Percentiles rank a stretch among this genome's conserved stretches.
phyloP scores from a whole-genome alignment of 2,113 vertebrate genomes.

The Rana temporaria region DNA sequence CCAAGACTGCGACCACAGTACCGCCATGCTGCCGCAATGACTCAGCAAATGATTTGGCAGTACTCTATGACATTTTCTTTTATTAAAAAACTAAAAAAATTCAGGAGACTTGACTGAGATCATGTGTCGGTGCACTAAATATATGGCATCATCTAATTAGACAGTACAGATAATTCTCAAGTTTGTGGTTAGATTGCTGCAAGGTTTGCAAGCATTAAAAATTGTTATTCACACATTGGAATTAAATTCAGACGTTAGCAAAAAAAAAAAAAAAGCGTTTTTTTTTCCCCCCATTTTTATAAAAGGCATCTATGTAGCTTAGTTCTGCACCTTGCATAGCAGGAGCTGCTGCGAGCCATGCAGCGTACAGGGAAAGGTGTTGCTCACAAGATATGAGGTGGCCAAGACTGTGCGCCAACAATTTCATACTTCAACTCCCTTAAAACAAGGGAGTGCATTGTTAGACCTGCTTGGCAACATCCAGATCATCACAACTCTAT shows the following conservation, averaged over 20 bases:
- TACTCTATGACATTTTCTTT: too few species aligned
- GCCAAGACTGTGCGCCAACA: conserved; percentile 47
- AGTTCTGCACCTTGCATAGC: conserved; percentile 47
- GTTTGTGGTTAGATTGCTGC: conserved; percentile 55
- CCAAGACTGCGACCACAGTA: too few species aligned
- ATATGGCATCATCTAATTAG: conserved; percentile 61
- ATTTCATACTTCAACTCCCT: conserved; percentile 57
- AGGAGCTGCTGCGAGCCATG: conserved; percentile 55
- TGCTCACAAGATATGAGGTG: conserved; percentile 55
- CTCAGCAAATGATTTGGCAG: too few species aligned
- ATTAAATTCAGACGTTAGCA: conserved; percentile 63
- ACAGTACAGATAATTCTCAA: conserved; percentile 64
- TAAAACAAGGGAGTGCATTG: conserved; percentile 57
- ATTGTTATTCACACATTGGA: conserved; percentile 61
- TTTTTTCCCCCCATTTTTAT: conserved; percentile 18
- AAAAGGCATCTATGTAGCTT: conserved; percentile 6
- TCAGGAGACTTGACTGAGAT: not conserved
- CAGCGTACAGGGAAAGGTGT: conserved; percentile 40
- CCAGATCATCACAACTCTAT: conserved; percentile 53
- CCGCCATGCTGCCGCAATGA: too few species aligned
- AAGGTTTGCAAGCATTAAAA: conserved; percentile 61
- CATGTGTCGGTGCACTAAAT: conserved; percentile 26
- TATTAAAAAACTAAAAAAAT: not conserved
- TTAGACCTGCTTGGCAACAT: conserved; percentile 57
- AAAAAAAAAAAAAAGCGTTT: conserved; percentile 51